Evolutionary conservation across 2,888 invertebrate species (phyloP).

Genomic region (Mimachlamys varia): DNA sequence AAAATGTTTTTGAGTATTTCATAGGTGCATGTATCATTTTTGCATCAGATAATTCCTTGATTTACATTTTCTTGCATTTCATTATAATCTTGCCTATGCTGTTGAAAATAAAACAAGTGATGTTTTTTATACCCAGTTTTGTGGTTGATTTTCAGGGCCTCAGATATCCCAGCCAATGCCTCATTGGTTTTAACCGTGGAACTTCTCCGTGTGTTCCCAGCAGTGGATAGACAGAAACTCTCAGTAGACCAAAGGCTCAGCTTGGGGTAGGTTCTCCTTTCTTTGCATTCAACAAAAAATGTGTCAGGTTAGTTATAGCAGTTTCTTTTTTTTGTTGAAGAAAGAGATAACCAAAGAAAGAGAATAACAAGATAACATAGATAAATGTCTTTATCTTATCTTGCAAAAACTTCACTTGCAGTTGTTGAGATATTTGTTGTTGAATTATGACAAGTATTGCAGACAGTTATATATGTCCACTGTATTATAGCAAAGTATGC

Average conservation of each 20-base stretch:
- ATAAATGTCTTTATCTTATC: too few species aligned
- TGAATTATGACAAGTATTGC: too few species aligned
- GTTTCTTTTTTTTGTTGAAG: neutral
- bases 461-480: too few species aligned
- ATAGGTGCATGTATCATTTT: neutral
- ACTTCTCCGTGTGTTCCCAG: constrained; percentile 87
- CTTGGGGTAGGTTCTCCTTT: constrained; percentile 87
- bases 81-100: too few species aligned
- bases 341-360: neutral
- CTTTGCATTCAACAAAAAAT: neutral
- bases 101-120: too few species aligned
- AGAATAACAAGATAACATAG: too few species aligned
- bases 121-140: neutral
- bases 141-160: constrained; percentile 80
- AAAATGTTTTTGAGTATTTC: neutral
- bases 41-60: too few species aligned
- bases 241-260: constrained; percentile 87
- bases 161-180: constrained; percentile 87
- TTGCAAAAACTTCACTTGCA: too few species aligned
- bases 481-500: too few species aligned
- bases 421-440: too few species aligned
- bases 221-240: constrained; percentile 86
- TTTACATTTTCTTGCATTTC: too few species aligned
- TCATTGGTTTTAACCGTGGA: constrained; percentile 88
- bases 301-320: neutral